Conservation (phyloP, 2,113 vertebrate species). For the Silurus meridionalis region DNA sequence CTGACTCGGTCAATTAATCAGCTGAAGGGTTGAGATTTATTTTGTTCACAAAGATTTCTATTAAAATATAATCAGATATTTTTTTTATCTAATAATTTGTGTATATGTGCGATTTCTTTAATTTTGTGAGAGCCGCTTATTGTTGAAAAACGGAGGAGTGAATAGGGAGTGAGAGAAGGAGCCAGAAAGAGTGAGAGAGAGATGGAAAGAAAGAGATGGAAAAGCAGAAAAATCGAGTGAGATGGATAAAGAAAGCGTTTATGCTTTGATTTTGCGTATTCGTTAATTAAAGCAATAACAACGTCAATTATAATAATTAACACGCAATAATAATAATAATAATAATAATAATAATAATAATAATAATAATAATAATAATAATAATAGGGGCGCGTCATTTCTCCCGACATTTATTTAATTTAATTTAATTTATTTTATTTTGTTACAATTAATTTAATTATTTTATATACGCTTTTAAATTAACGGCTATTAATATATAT, state of each 20-base stretch:
- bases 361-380: not conserved
- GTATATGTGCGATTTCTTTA: not conserved
- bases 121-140: not conserved
- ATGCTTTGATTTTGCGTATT: not conserved
- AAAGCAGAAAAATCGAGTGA: too few relatives aligned
- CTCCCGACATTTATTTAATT: not conserved
- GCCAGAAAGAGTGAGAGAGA: not conserved
- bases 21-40: conserved; percentile 2
- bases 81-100: not conserved
- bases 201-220: not conserved
- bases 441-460: not conserved
- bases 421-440: not conserved
- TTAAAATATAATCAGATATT: not conserved
- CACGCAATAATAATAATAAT: not conserved
- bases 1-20: not conserved
- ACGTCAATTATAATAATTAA: not conserved
- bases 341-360: not conserved
- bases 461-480: not conserved
- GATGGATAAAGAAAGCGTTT: not conserved
- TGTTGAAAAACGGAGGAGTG: too few relatives aligned
- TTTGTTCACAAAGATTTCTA: not conserved
- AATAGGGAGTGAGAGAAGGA: too few relatives aligned
- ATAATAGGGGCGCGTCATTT: not conserved
- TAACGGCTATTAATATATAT: not conserved
- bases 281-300: not conserved